phyloP scores from a whole-genome alignment of 37 sponge, comb jelly and placozoan genomes.

The Hexactinellida sp. region DNA sequence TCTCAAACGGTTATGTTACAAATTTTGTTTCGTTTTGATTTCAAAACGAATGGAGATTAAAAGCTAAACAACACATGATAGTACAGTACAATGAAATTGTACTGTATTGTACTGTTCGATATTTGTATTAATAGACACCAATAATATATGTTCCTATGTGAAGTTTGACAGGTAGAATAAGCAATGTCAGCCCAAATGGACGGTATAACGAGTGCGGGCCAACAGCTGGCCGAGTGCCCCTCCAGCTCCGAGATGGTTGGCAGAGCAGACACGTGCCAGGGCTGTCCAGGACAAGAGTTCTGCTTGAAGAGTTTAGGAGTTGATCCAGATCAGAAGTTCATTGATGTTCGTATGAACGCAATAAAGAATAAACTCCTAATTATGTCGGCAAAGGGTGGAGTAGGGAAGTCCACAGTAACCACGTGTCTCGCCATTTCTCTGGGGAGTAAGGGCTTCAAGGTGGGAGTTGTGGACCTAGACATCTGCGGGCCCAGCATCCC shows the following conservation, averaged over 20 bases:
- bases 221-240: background rate
- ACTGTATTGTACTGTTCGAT: too few relatives aligned
- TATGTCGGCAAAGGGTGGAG: conserved; percentile 86
- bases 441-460: conserved; percentile 27
- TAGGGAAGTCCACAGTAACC: conserved; percentile 76
- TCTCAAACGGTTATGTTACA: too few relatives aligned
- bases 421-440: conserved; percentile 53
- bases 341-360: conserved; percentile 83
- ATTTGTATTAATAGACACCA: too few relatives aligned
- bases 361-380: conserved; percentile 51
- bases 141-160: too few relatives aligned
- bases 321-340: conserved; percentile 72
- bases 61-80: too few relatives aligned
- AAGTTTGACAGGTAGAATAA: too few relatives aligned
- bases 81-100: too few relatives aligned
- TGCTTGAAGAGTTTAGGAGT: conserved; percentile 38
- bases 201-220: too few relatives aligned
- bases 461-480: conserved; percentile 74
- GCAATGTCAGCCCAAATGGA: too few relatives aligned
- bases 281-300: conserved; percentile 72
- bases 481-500: conserved; percentile 85
- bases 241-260: conserved; percentile 28
- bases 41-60: too few relatives aligned
- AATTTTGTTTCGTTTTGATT: too few relatives aligned
- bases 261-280: conserved; percentile 57